Conservation (phyloP, 1,140 invertebrate genomes). For the Leptopilina clavipes region DNA sequence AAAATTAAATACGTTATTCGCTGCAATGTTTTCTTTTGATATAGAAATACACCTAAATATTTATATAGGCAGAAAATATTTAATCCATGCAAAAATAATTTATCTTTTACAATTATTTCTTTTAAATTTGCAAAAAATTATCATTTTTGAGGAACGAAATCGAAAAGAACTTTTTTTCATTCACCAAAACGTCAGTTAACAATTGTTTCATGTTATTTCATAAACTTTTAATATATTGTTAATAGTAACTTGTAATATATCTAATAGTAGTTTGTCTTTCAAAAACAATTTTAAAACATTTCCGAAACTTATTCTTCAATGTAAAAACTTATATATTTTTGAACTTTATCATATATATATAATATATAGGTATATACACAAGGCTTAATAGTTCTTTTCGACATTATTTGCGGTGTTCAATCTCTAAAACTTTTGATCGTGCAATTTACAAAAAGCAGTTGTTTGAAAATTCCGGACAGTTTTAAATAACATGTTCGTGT, state of each 20-base stretch:
- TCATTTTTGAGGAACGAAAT: neutral
- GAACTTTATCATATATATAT: neutral
- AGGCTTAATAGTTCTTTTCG: slow-evolving; percentile 3
- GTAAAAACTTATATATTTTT: neutral
- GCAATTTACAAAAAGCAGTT: neutral
- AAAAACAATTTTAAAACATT: neutral
- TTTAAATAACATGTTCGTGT: neutral
- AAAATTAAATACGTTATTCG: neutral
- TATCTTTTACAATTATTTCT: neutral
- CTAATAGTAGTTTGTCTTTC: neutral
- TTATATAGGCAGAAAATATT: slow-evolving; percentile 44
- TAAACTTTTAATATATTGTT: neutral
- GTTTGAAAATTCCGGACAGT: slow-evolving; percentile 10
- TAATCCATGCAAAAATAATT: slow-evolving; percentile 39
- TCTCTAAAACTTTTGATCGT: neutral
- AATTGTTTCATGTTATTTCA: neutral
- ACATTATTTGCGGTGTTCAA: neutral
- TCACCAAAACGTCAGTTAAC: too few relatives aligned
- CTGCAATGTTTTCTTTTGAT: neutral
- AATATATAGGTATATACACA: neutral
- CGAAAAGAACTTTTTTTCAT: slow-evolving; percentile 6
- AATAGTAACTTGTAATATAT: neutral
- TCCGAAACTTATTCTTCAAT: neutral
- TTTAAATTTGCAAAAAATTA: neutral
- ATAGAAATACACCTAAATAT: slow-evolving; percentile 36